These are phyloP conservation scores for Cistogaster globosa DNA, from an alignment of 2,888 invertebrate genomes.

Conservation along the genomic window DNA sequence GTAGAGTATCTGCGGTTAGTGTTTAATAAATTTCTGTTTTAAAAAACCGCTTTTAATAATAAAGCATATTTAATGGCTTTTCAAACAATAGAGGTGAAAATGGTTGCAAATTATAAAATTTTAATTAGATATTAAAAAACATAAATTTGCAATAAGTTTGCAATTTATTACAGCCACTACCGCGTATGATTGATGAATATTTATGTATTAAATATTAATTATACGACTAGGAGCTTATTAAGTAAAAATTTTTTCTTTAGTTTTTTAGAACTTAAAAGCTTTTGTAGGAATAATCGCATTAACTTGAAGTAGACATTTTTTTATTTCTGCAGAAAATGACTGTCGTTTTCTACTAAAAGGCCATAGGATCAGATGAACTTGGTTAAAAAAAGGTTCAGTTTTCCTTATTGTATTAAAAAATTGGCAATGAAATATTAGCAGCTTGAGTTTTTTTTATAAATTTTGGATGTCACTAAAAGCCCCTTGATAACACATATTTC, in stretches of 20 bases:
- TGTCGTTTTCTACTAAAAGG: too few species aligned
- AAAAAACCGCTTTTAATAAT: conserved; percentile 20
- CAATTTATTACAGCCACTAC: not conserved
- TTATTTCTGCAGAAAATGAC: too few species aligned
- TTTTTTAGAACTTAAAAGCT: not conserved
- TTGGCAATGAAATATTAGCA: too few species aligned
- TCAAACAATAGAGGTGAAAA: conserved; percentile 35
- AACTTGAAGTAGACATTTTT: too few species aligned
- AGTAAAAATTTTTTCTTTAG: not conserved
- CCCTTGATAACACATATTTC: too few species aligned
- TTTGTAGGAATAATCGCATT: too few species aligned
- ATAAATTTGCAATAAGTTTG: conserved; percentile 17
- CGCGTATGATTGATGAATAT: conserved; percentile 38
- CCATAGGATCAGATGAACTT: too few species aligned
- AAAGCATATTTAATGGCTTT: conserved; percentile 31
- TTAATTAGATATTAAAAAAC: conserved; percentile 16
- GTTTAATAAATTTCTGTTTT: conserved; percentile 24
- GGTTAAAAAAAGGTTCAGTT: too few species aligned
- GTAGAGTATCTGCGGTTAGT: not conserved
- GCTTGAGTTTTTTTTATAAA: too few species aligned
- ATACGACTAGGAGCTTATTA: not conserved
- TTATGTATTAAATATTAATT: conserved; percentile 44
- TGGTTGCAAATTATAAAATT: conserved; percentile 1
- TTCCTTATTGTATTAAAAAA: too few species aligned
- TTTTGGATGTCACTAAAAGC: too few species aligned